These are phyloP conservation scores for Chrysomela aeneicollis DNA, from an alignment of 2,888 invertebrate species.

Conservation along the genomic window DNA sequence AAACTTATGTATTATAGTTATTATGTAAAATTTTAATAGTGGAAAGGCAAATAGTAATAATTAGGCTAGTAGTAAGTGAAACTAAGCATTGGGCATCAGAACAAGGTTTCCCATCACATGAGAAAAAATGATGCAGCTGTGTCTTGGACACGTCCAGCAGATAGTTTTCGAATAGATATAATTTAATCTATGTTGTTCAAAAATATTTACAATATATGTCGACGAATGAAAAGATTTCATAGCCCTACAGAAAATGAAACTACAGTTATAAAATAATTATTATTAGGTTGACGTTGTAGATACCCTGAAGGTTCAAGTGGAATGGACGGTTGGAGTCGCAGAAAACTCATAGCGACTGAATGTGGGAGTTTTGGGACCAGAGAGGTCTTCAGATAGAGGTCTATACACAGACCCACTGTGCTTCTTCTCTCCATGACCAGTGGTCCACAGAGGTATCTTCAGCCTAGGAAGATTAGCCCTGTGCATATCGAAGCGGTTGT, in stretches of 20 bases:
- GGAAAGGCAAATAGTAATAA: neutral
- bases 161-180: neutral
- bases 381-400: conserved; percentile 79
- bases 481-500: conserved; percentile 51
- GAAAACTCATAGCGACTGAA: conserved; percentile 65
- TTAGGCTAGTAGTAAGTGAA: neutral
- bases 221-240: conserved; percentile 9
- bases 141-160: neutral
- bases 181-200: neutral
- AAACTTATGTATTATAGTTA: conserved; percentile 26
- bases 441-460: conserved; percentile 56
- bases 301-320: conserved; percentile 29
- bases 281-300: conserved; percentile 13
- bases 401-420: conserved; percentile 81
- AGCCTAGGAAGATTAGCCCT: conserved; percentile 55
- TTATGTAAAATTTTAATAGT: neutral
- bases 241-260: conserved; percentile 20
- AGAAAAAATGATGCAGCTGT: neutral
- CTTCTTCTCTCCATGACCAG: conserved; percentile 66
- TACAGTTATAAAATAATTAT: conserved; percentile 26
- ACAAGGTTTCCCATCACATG: neutral
- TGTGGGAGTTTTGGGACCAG: conserved; percentile 73
- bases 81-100: neutral
- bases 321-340: conserved; percentile 49
- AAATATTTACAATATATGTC: neutral